These are phyloP conservation scores for Pachycephala philippinensis DNA, from an alignment of 2,113 vertebrate species.

Conservation along the genomic window DNA sequence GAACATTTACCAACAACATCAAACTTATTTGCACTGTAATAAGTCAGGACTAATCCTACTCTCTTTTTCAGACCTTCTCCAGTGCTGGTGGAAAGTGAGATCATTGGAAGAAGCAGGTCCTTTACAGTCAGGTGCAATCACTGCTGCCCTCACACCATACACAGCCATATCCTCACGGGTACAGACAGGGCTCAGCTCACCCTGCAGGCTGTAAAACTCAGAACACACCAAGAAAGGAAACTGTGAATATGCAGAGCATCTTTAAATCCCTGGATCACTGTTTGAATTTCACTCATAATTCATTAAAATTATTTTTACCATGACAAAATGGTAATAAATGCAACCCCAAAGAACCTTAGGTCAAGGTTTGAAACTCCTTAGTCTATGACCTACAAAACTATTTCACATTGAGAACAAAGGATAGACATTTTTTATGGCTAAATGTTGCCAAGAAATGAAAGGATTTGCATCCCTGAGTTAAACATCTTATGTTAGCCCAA, in stretches of 20 bases:
- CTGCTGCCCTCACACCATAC: background rate
- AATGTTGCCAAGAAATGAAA: background rate
- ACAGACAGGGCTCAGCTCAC: background rate
- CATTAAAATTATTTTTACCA: background rate
- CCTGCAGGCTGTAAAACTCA: background rate
- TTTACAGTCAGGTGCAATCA: background rate
- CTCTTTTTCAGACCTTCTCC: background rate
- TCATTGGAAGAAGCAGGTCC: background rate
- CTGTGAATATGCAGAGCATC: background rate
- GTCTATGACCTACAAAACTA: background rate
- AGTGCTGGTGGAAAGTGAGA: background rate
- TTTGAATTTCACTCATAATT: background rate
- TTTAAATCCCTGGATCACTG: background rate
- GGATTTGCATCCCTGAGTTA: background rate
- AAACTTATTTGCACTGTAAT: background rate
- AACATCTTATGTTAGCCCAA: background rate
- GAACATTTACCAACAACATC: background rate
- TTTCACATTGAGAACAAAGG: background rate
- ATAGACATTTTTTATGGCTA: background rate
- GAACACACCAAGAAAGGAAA: background rate
- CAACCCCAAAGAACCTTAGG: background rate
- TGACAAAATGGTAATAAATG: background rate
- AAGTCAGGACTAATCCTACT: background rate
- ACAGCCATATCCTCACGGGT: background rate
- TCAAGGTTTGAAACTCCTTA: background rate